These are phyloP conservation scores for Lasioglossum vierecki DNA, from an alignment of 2,888 invertebrate species.

Conservation along the genomic window DNA sequence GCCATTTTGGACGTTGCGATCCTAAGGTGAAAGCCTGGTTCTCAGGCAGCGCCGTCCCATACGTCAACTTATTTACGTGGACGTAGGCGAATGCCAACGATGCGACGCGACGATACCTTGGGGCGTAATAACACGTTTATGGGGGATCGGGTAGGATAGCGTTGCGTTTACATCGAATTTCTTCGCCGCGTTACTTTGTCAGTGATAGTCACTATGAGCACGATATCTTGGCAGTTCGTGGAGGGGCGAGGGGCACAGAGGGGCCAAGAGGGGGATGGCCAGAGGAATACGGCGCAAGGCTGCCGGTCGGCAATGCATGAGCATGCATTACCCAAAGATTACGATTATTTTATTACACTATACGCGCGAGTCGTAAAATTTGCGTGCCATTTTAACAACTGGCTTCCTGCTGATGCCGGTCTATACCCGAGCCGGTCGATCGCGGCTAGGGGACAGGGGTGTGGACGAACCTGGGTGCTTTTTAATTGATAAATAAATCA, in stretches of 20 bases:
- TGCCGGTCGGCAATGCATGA: slow-evolving; percentile 68
- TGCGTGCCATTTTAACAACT: slow-evolving; percentile 73
- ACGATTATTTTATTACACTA: slow-evolving; percentile 73
- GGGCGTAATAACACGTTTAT: slow-evolving; percentile 64
- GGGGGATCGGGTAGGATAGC: slow-evolving; percentile 44
- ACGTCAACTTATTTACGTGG: slow-evolving; percentile 60
- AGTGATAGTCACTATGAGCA: slow-evolving; percentile 53
- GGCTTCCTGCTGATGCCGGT: slow-evolving; percentile 69
- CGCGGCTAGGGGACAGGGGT: slow-evolving; percentile 39
- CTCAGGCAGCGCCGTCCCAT: slow-evolving; percentile 17
- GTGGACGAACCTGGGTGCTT: slow-evolving; percentile 52
- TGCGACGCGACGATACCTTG: not conserved
- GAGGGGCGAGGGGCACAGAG: not conserved
- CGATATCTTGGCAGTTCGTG: slow-evolving; percentile 20
- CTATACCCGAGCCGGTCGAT: slow-evolving; percentile 45
- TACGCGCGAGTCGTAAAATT: slow-evolving; percentile 72
- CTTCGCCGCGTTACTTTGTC: slow-evolving; percentile 65
- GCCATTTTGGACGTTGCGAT: not conserved
- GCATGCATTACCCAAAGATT: slow-evolving; percentile 72
- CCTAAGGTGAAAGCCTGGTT: slow-evolving; percentile 44
- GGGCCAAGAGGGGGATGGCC: not conserved
- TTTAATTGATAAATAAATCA: slow-evolving; percentile 73
- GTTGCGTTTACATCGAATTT: slow-evolving; percentile 65
- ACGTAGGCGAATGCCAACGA: slow-evolving; percentile 47
- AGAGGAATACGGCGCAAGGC: slow-evolving; percentile 57